Base-by-base conservation (phyloP, 2,113 vertebrate genomes). In the Oncorhynchus keta region DNA sequence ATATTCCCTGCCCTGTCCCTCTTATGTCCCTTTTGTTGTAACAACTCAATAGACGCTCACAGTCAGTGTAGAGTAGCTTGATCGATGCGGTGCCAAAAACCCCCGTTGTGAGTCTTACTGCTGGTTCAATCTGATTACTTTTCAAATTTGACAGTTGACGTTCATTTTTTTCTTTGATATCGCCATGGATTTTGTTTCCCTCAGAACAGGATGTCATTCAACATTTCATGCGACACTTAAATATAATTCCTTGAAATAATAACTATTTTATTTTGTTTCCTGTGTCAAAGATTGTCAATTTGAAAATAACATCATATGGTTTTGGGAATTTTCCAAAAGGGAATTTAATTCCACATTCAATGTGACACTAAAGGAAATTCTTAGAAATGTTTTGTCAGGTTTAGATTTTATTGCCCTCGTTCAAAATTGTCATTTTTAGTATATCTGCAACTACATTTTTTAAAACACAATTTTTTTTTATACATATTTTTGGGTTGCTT, bases 1-100 rank as follows among this genome's bases (percentile, higher is more conserved):
- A 95, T 95, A 94, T 94, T 92, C 92, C 62, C 84, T 79, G n/a
- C 72, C 74, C 78, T 84, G 73, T 82, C 84, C 48, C 48, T 2
- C 49, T 39, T 39, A 39, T 39, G 9, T 9, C 39, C 35, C 35
- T 9, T 9, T 91, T 92, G 16, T 51, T 51, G 1, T 14, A 51
- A 51, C 95, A 97, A 96, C 95, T 99, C 97, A 96, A 97, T 99
- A 96, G 89, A 90, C 84, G 76, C 78, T 51, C 80, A 92, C 95
- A 95, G 95, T 97, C 94, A 94, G 94, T 92, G 85, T 93, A 92
- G 93, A 93, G 93, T 93, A 94, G 93, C 80, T 76, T 94, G 94
- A 95, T 93, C 95, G 95, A 94, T 94, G 30, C 95, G 94, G 93
- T 94, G 91, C 92, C 92, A 93, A 96, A 95, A 95, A 93, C 93